phyloP scores from a whole-genome alignment of 2,113 vertebrate genomes.

The Desmodus rotundus region DNA sequence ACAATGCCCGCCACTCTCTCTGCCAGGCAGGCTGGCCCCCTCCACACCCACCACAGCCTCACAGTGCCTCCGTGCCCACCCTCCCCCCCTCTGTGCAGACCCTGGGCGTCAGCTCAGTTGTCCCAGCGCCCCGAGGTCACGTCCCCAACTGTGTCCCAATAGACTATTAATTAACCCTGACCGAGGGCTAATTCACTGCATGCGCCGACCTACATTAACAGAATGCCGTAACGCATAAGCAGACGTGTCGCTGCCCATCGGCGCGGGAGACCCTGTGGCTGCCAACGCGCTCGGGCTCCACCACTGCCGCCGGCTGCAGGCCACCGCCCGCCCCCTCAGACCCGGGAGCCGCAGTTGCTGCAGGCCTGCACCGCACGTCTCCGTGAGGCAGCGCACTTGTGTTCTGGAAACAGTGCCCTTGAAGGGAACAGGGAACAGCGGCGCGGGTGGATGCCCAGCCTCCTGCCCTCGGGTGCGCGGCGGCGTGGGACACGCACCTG shows the following conservation, averaged over 20 bases:
- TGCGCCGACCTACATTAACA: not conserved
- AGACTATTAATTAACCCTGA: not conserved
- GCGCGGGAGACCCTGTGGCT: not conserved
- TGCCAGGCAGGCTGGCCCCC: not conserved
- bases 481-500: not conserved
- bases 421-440: not conserved
- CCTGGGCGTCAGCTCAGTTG: not conserved
- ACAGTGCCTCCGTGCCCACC: not conserved
- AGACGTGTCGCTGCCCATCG: accelerated
- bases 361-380: not conserved
- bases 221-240: not conserved
- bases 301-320: not conserved
- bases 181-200: not conserved
- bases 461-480: not conserved
- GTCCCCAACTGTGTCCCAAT: not conserved
- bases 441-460: not conserved
- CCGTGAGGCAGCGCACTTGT: too few species aligned
- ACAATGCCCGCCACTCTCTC: not conserved
- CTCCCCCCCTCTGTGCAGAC: not conserved
- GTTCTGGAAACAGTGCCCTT: not conserved
- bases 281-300: not conserved
- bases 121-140: not conserved
- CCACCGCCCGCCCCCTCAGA: not conserved
- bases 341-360: accelerated
- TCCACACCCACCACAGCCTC: not conserved